A percentile compares a stretch with the other conserved stretches of the same genome.
Evolutionary conservation across 2,888 invertebrate genomes (phyloP).

Genomic region (Cheilosia vulpina): DNA sequence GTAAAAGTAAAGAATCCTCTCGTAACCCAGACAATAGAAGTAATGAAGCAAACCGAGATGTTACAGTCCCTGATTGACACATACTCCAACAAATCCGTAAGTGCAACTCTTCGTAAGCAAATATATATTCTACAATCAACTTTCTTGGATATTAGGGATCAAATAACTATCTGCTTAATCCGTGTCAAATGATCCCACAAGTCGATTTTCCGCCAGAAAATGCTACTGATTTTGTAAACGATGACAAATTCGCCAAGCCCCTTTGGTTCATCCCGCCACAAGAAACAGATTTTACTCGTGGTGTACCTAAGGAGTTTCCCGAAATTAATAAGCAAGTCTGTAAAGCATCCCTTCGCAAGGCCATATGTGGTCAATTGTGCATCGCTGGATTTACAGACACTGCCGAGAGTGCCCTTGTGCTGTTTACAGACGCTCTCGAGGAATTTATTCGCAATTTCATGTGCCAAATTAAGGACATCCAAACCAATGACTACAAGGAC

Average conservation of each 20-base stretch:
- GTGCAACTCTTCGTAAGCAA: constrained; percentile 8
- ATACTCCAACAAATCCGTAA: constrained; percentile 82
- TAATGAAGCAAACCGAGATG: constrained; percentile 83
- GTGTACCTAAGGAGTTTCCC: constrained; percentile 78
- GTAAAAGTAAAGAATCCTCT: constrained; percentile 81
- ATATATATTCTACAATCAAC: not conserved
- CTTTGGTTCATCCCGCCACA: constrained; percentile 82
- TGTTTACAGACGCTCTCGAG: constrained; percentile 81
- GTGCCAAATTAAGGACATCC: constrained; percentile 77
- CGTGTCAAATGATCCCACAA: constrained; percentile 83
- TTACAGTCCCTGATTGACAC: constrained; percentile 82
- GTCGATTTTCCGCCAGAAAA: constrained; percentile 82
- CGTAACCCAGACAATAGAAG: constrained; percentile 83
- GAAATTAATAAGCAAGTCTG: constrained; percentile 79
- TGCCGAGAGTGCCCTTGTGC: constrained; percentile 80
- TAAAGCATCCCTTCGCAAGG: constrained; percentile 80
- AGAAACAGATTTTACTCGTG: constrained; percentile 80
- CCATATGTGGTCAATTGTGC: constrained; percentile 81
- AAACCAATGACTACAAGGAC: constrained; percentile 76
- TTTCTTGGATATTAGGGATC: constrained; percentile 78
- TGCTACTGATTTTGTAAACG: constrained; percentile 80
- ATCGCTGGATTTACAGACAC: constrained; percentile 82
- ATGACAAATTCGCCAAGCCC: constrained; percentile 81
- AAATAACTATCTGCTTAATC: constrained; percentile 81
- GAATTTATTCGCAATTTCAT: constrained; percentile 81